Evolutionary conservation across 2,113 vertebrate species (phyloP).

Genomic region (Saguinus midas): DNA sequence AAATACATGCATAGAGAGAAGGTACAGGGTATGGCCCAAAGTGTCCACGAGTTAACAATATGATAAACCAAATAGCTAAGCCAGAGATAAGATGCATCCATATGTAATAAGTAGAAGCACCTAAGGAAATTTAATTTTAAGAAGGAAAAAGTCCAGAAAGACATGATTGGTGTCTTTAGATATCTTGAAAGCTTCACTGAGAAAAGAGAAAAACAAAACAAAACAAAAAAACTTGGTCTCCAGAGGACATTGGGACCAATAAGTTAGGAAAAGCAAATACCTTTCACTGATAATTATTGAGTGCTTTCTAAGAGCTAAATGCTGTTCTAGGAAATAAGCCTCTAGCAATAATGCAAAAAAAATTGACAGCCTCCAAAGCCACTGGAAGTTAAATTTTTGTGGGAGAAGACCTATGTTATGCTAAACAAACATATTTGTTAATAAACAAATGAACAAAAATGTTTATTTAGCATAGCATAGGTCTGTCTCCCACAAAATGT

Average conservation of each 20-base stretch:
- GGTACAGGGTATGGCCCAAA: background rate
- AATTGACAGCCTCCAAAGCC: background rate
- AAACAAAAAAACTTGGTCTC: background rate
- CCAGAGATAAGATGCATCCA: background rate
- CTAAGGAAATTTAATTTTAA: background rate
- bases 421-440: background rate
- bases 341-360: background rate
- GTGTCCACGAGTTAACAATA: background rate
- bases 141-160: background rate
- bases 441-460: no score
- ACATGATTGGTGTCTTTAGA: background rate
- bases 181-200: constrained; percentile 14
- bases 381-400: background rate
- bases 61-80: background rate
- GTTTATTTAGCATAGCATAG: no score
- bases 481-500: background rate
- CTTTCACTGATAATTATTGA: background rate
- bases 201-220: background rate
- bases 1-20: background rate
- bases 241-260: background rate
- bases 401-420: background rate
- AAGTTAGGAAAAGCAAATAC: background rate
- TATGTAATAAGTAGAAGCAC: background rate
- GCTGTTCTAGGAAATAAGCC: background rate
- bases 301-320: background rate